phyloP scores from a whole-genome alignment of 64 coral and sea anemone genomes.

The Acropora tenuis region DNA sequence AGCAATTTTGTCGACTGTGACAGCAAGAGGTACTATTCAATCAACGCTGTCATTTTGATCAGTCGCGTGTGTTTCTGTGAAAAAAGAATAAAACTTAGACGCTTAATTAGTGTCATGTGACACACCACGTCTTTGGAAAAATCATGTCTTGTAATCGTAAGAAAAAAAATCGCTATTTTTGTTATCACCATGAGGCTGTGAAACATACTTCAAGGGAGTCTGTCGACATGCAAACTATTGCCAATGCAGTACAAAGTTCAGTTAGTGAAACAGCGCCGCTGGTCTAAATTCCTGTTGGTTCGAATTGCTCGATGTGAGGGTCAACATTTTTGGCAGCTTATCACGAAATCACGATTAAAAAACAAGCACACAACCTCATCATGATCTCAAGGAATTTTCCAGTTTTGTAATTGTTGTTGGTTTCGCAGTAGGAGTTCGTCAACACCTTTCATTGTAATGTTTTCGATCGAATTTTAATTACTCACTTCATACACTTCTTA shows the following conservation, averaged over 20 bases:
- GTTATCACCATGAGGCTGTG: background rate
- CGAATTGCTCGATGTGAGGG: slow-evolving; percentile 11
- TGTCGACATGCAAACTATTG: background rate
- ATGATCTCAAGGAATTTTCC: slow-evolving; percentile 18
- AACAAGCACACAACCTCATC: background rate
- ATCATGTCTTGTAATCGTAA: no score
- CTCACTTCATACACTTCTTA: background rate
- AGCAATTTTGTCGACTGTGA: slow-evolving; percentile 38
- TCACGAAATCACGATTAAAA: slow-evolving; percentile 30
- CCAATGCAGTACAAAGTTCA: background rate
- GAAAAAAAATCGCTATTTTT: background rate
- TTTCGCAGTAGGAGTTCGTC: slow-evolving; percentile 1
- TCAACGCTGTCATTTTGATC: slow-evolving; percentile 19
- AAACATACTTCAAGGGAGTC: background rate
- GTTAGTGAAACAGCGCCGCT: background rate
- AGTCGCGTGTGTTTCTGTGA: background rate
- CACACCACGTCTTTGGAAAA: no score
- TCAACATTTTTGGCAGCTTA: slow-evolving; percentile 42
- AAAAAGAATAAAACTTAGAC: background rate
- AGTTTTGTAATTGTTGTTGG: background rate
- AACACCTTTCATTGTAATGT: slow-evolving; percentile 3
- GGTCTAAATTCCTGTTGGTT: slow-evolving; percentile 2
- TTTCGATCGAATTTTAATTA: slow-evolving; percentile 11
- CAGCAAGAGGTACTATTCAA: background rate
- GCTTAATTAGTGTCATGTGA: no score